Conservation (phyloP, 1,140 invertebrate genomes). For the Cotesia glomerata region DNA sequence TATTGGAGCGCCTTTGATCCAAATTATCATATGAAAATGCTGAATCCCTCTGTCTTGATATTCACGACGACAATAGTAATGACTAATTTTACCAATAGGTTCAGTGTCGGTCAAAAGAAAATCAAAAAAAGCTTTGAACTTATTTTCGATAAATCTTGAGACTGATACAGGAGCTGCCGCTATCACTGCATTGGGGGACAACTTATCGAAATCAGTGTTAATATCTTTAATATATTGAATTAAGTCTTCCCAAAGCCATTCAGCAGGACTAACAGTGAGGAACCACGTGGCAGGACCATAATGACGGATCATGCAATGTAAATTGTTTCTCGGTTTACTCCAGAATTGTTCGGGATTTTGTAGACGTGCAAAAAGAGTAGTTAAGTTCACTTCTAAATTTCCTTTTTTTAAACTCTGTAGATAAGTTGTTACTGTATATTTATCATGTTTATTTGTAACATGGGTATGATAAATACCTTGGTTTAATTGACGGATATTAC, state of each 20-base stretch:
- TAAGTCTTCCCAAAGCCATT: slow-evolving; percentile 51
- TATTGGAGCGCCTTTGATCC: slow-evolving; percentile 44
- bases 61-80: slow-evolving; percentile 44
- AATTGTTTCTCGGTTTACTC: slow-evolving; percentile 37
- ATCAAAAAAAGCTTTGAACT: slow-evolving; percentile 43
- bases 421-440: slow-evolving; percentile 40
- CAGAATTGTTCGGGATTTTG: slow-evolving; percentile 45
- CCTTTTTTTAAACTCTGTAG: slow-evolving; percentile 38
- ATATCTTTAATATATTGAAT: slow-evolving; percentile 43
- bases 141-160: slow-evolving; percentile 46
- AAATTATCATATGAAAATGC: slow-evolving; percentile 49
- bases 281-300: slow-evolving; percentile 34
- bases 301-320: slow-evolving; percentile 47
- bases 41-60: slow-evolving; percentile 43
- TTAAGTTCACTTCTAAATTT: slow-evolving; percentile 38
- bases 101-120: slow-evolving; percentile 35
- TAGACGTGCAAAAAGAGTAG: slow-evolving; percentile 40
- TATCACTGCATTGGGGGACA: slow-evolving; percentile 29
- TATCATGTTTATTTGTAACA: slow-evolving; percentile 36
- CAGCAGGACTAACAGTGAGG: slow-evolving; percentile 50
- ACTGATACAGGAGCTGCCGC: slow-evolving; percentile 39
- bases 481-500: slow-evolving; percentile 25
- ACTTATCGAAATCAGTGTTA: slow-evolving; percentile 35
- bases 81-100: slow-evolving; percentile 17
- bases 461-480: slow-evolving; percentile 48